Percentiles rank a stretch among this genome's conserved stretches.
Evolutionary conservation across 2,888 invertebrate genomes (phyloP).

Genomic region (Tetragnatha montana): DNA sequence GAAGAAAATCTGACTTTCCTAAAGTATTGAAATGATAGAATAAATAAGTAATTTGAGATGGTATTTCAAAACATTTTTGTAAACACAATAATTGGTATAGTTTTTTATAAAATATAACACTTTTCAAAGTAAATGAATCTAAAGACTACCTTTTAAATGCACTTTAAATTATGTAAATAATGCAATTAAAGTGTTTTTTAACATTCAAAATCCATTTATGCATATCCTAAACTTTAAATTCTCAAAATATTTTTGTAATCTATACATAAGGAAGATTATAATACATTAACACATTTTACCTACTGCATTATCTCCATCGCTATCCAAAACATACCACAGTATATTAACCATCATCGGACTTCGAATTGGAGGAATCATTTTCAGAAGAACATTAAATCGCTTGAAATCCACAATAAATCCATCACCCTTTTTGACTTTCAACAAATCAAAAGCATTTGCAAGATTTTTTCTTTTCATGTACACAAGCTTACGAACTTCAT

Average conservation of each 20-base stretch:
- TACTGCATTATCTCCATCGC: constrained; percentile 74
- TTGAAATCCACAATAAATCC: constrained; percentile 74
- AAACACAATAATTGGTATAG: neutral
- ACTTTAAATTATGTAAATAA: neutral
- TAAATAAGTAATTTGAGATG: neutral
- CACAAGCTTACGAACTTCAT: constrained; percentile 73
- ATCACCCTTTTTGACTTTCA: constrained; percentile 72
- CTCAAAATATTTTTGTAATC: too few relatives aligned
- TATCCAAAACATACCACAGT: constrained; percentile 77
- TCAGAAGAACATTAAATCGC: constrained; percentile 76
- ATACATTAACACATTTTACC: constrained; percentile 72
- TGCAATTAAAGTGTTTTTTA: neutral
- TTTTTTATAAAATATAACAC: too few relatives aligned
- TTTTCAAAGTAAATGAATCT: neutral
- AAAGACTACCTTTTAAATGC: neutral
- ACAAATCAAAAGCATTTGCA: constrained; percentile 76
- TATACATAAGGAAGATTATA: neutral
- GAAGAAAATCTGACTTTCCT: constrained; percentile 75
- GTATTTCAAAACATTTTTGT: neutral
- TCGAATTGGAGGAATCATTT: constrained; percentile 74
- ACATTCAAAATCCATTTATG: too few relatives aligned
- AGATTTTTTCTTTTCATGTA: constrained; percentile 76
- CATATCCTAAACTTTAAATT: neutral
- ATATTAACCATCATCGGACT: constrained; percentile 74
- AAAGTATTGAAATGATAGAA: neutral